Percentiles rank a stretch among this genome's conserved stretches.
phyloP scores from a whole-genome alignment of 2,888 invertebrate species.

The Spicauda simplicius region DNA sequence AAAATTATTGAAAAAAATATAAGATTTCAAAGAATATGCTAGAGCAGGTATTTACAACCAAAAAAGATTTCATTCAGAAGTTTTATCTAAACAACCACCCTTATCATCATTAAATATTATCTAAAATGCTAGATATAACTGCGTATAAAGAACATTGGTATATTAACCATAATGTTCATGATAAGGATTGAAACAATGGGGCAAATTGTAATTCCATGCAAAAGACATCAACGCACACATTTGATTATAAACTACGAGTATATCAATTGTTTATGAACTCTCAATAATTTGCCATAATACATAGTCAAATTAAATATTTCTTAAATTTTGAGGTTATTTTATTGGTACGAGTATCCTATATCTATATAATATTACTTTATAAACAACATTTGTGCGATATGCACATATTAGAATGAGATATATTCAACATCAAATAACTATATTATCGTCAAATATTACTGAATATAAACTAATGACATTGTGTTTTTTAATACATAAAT shows the following conservation, averaged over 20 bases:
- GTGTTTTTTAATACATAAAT: no score
- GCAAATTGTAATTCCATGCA: constrained; percentile 41
- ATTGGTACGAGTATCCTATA: background rate
- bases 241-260: background rate
- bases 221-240: constrained; percentile 65
- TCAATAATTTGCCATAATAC: background rate
- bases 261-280: background rate
- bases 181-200: background rate
- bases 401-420: no score
- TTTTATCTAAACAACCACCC: background rate
- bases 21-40: no score
- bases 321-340: background rate
- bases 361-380: no score
- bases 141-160: background rate
- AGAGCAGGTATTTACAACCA: no score
- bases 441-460: no score
- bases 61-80: no score
- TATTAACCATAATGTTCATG: background rate
- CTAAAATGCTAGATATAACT: background rate
- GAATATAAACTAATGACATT: no score
- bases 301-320: background rate
- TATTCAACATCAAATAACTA: no score
- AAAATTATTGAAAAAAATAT: no score
- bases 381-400: no score
- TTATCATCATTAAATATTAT: background rate